phyloP scores from a whole-genome alignment of 1,140 invertebrate genomes.

The Nebria ingens region DNA sequence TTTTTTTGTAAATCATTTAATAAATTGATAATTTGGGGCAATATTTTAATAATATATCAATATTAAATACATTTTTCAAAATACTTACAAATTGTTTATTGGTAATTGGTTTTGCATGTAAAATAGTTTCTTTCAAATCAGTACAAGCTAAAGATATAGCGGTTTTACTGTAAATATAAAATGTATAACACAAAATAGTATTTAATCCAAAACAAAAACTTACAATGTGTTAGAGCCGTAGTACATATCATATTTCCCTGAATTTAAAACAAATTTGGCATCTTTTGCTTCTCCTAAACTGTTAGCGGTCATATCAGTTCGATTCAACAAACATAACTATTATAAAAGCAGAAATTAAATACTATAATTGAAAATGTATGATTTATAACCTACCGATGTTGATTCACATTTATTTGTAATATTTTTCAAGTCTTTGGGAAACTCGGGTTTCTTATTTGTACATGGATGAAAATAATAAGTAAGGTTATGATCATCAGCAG shows the following conservation, averaged over 20 bases:
- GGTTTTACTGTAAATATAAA: constrained; percentile 9
- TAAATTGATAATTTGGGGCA: neutral
- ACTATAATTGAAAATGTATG: neutral
- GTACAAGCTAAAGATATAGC: constrained; percentile 15
- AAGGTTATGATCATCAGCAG: constrained; percentile 11
- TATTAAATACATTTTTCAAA: constrained; percentile 2
- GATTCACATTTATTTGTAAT: constrained; percentile 2
- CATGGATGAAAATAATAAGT: constrained; percentile 20
- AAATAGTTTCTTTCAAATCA: constrained; percentile 6
- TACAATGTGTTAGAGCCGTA: too few species aligned
- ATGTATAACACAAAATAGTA: neutral
- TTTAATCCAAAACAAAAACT: too few species aligned
- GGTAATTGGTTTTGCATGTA: constrained; percentile 14
- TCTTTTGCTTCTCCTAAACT: constrained; percentile 10
- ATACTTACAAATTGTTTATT: constrained; percentile 11
- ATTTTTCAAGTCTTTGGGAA: neutral
- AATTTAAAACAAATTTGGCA: constrained; percentile 9
- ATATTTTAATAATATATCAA: constrained; percentile 5
- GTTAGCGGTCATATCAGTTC: neutral
- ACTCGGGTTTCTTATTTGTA: constrained; percentile 12
- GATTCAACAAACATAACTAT: constrained; percentile 11
- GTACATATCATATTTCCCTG: too few species aligned
- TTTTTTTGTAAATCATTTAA: neutral
- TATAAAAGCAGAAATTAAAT: neutral
- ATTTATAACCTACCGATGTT: neutral